Conservation (phyloP, 2,113 vertebrate genomes). For the Leucoraja erinaceus region DNA sequence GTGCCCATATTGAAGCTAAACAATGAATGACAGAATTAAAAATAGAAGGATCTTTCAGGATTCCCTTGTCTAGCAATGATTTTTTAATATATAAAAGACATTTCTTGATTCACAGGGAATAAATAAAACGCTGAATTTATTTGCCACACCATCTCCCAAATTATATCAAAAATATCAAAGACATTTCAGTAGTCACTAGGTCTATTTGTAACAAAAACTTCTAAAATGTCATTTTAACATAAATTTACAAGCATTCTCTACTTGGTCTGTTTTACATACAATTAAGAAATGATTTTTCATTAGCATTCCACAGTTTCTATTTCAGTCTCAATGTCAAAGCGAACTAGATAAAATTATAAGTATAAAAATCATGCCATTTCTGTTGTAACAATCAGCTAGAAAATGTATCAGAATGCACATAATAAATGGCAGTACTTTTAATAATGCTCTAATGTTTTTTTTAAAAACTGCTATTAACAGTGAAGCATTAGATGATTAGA, state of each 20-base stretch:
- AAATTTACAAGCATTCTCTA: constrained; percentile 34
- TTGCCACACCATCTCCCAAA: constrained; percentile 37
- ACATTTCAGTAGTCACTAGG: constrained; percentile 34
- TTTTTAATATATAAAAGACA: neutral
- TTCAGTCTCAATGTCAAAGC: neutral
- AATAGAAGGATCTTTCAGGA: neutral
- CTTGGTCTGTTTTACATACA: constrained; percentile 36
- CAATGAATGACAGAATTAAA: neutral
- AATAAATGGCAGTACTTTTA: constrained; percentile 31
- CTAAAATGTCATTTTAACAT: constrained; percentile 37
- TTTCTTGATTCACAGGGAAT: neutral
- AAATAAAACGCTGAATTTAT: constrained; percentile 38
- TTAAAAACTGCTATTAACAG: constrained; percentile 5
- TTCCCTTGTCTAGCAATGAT: neutral
- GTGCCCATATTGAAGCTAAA: neutral
- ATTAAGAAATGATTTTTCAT: constrained; percentile 32
- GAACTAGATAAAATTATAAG: neutral
- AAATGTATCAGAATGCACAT: constrained; percentile 33
- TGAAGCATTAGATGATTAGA: constrained; percentile 33
- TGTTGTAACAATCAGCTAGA: constrained; percentile 22
- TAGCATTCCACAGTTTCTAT: neutral
- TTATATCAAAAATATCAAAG: constrained; percentile 39
- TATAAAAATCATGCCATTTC: constrained; percentile 31
- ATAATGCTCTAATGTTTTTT: neutral
- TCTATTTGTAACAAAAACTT: constrained; percentile 28